Percentiles rank a stretch among this genome's conserved stretches.
Evolutionary conservation across 1,140 invertebrate species (phyloP).

Genomic region (Neotoxoptera formosana): DNA sequence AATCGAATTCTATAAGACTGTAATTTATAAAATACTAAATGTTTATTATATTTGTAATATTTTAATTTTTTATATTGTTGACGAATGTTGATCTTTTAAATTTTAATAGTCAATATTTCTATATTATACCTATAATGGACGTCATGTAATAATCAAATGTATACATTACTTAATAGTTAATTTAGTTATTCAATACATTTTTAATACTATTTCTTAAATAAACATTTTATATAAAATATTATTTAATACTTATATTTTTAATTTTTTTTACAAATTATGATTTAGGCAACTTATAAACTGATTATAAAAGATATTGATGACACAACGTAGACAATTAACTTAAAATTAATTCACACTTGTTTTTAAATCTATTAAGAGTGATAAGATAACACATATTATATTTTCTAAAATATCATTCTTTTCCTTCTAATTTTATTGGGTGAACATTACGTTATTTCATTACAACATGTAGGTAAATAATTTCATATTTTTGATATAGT

Average conservation of each 20-base stretch:
- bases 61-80: background rate
- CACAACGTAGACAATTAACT: background rate
- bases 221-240: background rate
- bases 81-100: background rate
- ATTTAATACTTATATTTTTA: too few species aligned
- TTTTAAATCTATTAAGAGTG: background rate
- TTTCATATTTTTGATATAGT: too few species aligned
- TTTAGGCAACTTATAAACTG: too few species aligned
- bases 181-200: background rate
- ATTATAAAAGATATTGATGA: background rate
- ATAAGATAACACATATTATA: background rate
- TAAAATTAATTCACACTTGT: background rate
- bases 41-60: background rate
- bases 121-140: background rate
- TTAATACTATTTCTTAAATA: background rate
- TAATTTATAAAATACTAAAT: background rate
- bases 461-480: background rate
- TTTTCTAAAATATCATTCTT: background rate
- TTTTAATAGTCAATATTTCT: background rate
- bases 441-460: background rate
- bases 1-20: slow-evolving; percentile 43
- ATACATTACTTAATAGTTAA: background rate
- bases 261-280: background rate
- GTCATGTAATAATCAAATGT: too few species aligned
- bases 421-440: background rate